A percentile compares a stretch with the other conserved stretches of the same genome.
phyloP scores from a whole-genome alignment of 2,888 invertebrate species.

The Adelphocoris suturalis region DNA sequence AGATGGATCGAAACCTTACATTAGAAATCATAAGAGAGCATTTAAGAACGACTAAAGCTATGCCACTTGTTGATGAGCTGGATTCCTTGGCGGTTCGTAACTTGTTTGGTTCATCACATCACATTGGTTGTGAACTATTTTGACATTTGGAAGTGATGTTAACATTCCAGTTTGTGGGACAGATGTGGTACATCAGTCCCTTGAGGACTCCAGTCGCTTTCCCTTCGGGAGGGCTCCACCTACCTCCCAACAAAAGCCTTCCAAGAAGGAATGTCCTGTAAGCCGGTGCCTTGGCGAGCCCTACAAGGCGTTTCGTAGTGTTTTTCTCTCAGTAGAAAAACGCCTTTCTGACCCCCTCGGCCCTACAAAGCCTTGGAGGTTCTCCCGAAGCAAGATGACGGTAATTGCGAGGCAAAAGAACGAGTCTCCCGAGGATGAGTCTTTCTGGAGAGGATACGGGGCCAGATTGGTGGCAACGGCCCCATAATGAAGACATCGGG shows the following conservation, averaged over 20 bases:
- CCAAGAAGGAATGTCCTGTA: conserved; percentile 44
- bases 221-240: not conserved
- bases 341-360: not conserved
- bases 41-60: too few relatives aligned
- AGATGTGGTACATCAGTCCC: too few relatives aligned
- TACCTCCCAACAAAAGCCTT: conserved; percentile 17
- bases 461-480: conserved; percentile 72
- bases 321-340: conserved; percentile 49
- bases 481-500: conserved; percentile 74
- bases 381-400: conserved; percentile 4
- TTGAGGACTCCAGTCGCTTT: too few relatives aligned
- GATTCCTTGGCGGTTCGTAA: too few relatives aligned
- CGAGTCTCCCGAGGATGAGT: not conserved
- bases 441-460: conserved; percentile 16
- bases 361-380: conserved; percentile 6
- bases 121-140: too few relatives aligned
- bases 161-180: too few relatives aligned
- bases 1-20: too few relatives aligned
- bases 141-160: too few relatives aligned
- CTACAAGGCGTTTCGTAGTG: conserved; percentile 57
- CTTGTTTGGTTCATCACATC: too few relatives aligned
- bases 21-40: too few relatives aligned
- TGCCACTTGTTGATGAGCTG: too few relatives aligned
- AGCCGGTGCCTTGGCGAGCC: not conserved
- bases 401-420: conserved; percentile 58